Base-by-base conservation (phyloP, 2,888 invertebrate species). In the Tetranychus truncatus region DNA sequence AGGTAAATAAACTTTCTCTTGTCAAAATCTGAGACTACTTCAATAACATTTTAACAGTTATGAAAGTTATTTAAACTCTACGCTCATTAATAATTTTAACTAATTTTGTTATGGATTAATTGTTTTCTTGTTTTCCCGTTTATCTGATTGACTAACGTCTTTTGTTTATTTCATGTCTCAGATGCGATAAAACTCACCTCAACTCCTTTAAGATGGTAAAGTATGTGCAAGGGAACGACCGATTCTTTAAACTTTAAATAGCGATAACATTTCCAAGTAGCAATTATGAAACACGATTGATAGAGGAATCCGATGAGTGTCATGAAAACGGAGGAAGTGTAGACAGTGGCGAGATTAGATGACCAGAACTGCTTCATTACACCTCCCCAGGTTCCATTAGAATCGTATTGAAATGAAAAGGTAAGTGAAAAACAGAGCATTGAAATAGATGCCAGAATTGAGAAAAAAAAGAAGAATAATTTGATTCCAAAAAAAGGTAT, bases 231-330 rank as follows among this genome's bases (percentile, higher is more conserved):
- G 2, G 74, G 18, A n/a, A 77, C 46, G 44, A 74, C 74, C 66
- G 76, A 21, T 73, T 77, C 76, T 73, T 76, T 75, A 72, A 77
- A 66, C 11, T 74, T 73, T 21, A 77, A 74, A 74, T 77, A 77
- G 3, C 77, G 75, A 72, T 77, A 77, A 73, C 77, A 77, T 66
- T 77, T 77, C 77, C 77, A 77, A 18, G 76, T 74, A 21, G 76
- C 76, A 66, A 76, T 76, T 20, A 77, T 72, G 66, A 77, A 77
- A 45, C 76, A 77, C 6, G 66, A 74, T 67, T 77, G 76, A 66
- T 76, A 74, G n/a, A 77, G 71, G 9, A 77, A 66, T 21, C 69
- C 66, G n/a, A 76, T 34, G 11, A 74, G 74, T 4, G 71, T 67
- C 45, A 77, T 45, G 45, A 77, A 55, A 72, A 77, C 21, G 9